phyloP scores from a whole-genome alignment of 2,113 vertebrate species.

The Glaucomys volans region DNA sequence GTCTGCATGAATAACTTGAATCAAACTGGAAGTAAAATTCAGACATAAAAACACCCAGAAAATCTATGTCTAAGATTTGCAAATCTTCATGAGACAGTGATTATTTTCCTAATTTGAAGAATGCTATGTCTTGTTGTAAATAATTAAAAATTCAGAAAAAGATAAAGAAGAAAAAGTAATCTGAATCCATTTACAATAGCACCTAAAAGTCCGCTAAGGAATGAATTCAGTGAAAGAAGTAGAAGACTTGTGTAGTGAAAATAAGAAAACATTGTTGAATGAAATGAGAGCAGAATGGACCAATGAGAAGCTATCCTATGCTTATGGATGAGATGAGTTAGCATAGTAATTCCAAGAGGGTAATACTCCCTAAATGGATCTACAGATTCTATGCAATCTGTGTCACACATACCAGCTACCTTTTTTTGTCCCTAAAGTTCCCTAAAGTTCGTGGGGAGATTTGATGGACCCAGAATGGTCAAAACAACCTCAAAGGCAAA shows the following conservation, averaged over 20 bases:
- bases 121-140: not conserved
- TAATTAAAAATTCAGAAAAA: not conserved
- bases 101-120: not conserved
- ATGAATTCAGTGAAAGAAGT: conserved; percentile 49
- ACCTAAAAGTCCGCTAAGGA: not conserved
- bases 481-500: not conserved
- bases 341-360: not conserved
- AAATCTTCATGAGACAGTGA: not conserved
- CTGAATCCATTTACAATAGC: not conserved
- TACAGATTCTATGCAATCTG: not conserved
- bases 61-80: not conserved
- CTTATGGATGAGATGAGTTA: not conserved
- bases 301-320: not conserved
- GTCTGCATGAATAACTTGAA: not conserved
- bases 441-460: conserved; percentile 30
- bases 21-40: conserved; percentile 31
- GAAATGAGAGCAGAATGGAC: not conserved
- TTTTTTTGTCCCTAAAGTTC: not conserved
- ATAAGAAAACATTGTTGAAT: not conserved
- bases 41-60: conserved; percentile 12
- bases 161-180: not conserved
- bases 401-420: not conserved
- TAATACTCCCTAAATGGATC: not conserved
- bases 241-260: not conserved
- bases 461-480: not conserved